Percentiles rank a stretch among this genome's conserved stretches.
Conservation (phyloP, 2,888 invertebrate species). For the Augiades crinisus region DNA sequence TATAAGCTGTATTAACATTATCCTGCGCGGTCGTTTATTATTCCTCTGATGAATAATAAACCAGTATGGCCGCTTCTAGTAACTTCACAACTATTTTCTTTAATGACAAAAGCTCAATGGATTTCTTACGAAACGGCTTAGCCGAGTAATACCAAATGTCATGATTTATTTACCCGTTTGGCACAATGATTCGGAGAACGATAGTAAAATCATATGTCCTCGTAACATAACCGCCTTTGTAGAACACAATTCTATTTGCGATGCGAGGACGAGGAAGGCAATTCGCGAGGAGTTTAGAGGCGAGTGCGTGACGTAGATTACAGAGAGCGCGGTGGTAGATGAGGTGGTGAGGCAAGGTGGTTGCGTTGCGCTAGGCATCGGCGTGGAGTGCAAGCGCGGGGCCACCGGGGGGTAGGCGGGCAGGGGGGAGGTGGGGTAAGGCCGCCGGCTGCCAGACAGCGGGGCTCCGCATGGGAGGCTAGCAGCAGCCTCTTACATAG, state of each 20-base stretch:
- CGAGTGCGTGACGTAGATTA: constrained; percentile 5
- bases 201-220: background rate
- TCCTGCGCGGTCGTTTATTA: too few species aligned
- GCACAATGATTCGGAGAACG: background rate
- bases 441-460: constrained; percentile 75
- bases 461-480: constrained; percentile 80
- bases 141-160: too few species aligned
- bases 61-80: too few species aligned
- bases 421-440: constrained; percentile 37
- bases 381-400: constrained; percentile 39
- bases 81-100: too few species aligned
- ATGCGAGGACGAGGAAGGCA: background rate
- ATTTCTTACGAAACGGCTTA: too few species aligned
- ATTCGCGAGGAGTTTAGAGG: background rate
- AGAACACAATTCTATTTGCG: background rate
- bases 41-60: too few species aligned
- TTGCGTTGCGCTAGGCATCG: constrained; percentile 65
- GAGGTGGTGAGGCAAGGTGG: constrained; percentile 64
- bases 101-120: too few species aligned
- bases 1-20: too few species aligned
- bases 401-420: too few species aligned
- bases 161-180: too few species aligned
- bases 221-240: background rate
- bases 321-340: constrained; percentile 35
- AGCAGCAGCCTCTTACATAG: constrained; percentile 72